Base-by-base conservation (phyloP, 2,888 invertebrate genomes). In the Metellina segmentata region DNA sequence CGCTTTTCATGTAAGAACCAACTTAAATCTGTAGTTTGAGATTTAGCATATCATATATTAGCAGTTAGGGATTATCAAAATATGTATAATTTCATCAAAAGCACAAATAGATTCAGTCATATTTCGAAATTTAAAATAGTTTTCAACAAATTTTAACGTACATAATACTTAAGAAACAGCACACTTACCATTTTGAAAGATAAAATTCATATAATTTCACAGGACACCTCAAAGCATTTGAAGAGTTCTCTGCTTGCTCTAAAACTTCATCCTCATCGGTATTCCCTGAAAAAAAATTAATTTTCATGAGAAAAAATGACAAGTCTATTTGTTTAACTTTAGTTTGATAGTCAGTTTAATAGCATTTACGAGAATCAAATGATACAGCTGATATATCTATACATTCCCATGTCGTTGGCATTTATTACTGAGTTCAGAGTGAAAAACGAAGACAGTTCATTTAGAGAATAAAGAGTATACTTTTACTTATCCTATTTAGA, bases 131-230 rank as follows among this genome's bases (percentile, higher is more conserved):
- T 19, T 74, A 6, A n/a, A 9, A n/a, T 74, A 9, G 13, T 6
- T 74, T 48, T 13, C 19, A 34, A 11, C 7, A 8, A 34, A 34
- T 19, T 75, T 48, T 8, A 48, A 75, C 20, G 8, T 69, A 16
- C 8, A 49, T 49, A 82, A 49, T n/a, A 71, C 51, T 4, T 34
- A 48, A 9, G 13, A 53, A 85, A 20, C 16, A 77, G 61, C 11
- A 20, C 20, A 70, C 19, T 95, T 95, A 98, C 98, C 98, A 99
- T 96, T 99, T 99, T 7, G 98, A 98, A 94, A 98, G 96, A 95
- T 99, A 99, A 95, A 99, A 99, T 96, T 99, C 99, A 94, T 98
- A 99, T 79, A 99, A 95, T 95, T 98, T 98, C 7, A 99, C 98
- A 93, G 99, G 98, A 96, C 99, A 99, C 93, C 98, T 96, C 16